Evolutionary conservation across 2,888 invertebrate species (phyloP), one percentile per base, ranked within the genome.

Genomic region (Adela reaumurella): DNA sequence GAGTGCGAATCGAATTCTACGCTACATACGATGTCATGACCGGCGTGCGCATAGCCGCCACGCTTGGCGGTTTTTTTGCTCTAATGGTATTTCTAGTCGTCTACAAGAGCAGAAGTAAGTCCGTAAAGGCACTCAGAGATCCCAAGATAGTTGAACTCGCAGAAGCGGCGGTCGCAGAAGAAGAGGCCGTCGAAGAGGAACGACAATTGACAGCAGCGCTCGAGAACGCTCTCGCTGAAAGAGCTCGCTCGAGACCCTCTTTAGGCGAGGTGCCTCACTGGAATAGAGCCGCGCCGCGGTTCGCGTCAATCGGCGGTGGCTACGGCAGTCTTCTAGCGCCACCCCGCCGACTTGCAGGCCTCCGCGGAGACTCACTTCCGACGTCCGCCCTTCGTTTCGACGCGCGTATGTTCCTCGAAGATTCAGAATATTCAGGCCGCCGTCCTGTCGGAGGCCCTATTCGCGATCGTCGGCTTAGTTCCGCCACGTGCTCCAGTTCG

Each of bases 21-120:
- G 88, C 89, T 60, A 91, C 92, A 35, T 95, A 95, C 76, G 93
- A 94, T 82, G 90, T 90, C 69, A 94, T 93, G 93, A 94, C 94
- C 60, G 94, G 94, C 56, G 87, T 94, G 55, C 85, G 94, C 56
- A 94, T 94, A 71, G 94, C 94, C 58, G 91, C 91, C 58, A 94
- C 94, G 2, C 81, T 95, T 48, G 93, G 94, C 60, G 92, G 92
- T 59, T 93, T 94, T 74, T 94, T 94, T 74, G 89, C 90, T 54
- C 82, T 94, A 61, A 94, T 94, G 89, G 92, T 94, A 46, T 87
- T 94, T 67, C 83, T 94, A 64, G 90, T 95, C 59, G 85, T 94
- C 55, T 94, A 92, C 81, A 95, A 95, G 74, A 92, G 92, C 70
- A 89, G 89, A 58, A 88, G 88, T 64, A 87, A 88, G 81, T 84